Evolutionary conservation across 2,888 invertebrate genomes (phyloP), one percentile per base, ranked within the genome.

Genomic region (Macrosiphum euphorbiae): DNA sequence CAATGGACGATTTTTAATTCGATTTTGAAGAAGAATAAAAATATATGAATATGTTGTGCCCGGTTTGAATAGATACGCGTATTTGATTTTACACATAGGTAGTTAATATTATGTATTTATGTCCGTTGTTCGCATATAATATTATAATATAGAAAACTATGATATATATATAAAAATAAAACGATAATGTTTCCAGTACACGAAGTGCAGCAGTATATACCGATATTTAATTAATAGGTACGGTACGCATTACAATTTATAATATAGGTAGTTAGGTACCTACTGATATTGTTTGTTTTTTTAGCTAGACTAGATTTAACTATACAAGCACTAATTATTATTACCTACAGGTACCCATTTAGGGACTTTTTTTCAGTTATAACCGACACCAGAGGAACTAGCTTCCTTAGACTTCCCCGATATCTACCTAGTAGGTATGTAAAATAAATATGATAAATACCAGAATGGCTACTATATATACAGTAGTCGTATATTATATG

Each of bases 1-100:
- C 88, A 88, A 55, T 26, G 28, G 7, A 88, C 13, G 78, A 55
- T 78, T 88, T 92, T 88, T 92, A 67, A 92, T 78, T 67, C 67
- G 24, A n/a, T 61, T 91, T 61, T 50, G 35, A 87, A 35, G 28
- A 67, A 26, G 24, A 44, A 58, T 20, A 67, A 84, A 55, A 84
- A 84, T 44, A 85, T 55, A 85, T 44, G 44, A 55, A 91, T 84
- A 78, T 35, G 2, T 35, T 78, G n/a, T 26, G 35, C 20, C 20
- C 7, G 24, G 24, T 24, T 55, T 55, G 78, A 35, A 78, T 35
- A 67, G 16, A 28, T 67, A n/a, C 5, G 0, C 67, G 16, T 67
- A 78, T 78, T 78, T 3, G 78, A 78, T 35, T 78, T 35, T 78
- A 78, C 35, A 78, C 35, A 78, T n/a, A 67, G 41, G 78, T 16